These are phyloP conservation scores for Syndactyla subalaris DNA, from an alignment of 2,797 vertebrate genomes.

Conservation along the genomic window DNA sequence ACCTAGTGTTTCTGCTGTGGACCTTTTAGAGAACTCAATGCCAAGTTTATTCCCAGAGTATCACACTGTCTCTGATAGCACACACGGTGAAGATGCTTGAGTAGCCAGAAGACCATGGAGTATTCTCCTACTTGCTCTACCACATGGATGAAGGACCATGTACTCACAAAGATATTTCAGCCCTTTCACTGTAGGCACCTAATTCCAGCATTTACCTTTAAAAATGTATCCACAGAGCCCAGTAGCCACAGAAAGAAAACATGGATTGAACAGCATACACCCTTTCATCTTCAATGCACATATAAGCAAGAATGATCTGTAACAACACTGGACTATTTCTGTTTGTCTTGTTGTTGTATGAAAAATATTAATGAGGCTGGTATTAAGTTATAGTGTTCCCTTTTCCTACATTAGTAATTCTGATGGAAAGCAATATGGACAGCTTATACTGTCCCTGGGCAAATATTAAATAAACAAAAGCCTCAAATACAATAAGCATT, in stretches of 20 bases:
- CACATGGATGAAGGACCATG: not conserved
- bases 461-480: conserved; percentile 69
- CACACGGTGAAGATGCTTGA: not conserved
- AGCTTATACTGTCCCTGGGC: conserved; percentile 49
- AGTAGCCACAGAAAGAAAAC: not conserved
- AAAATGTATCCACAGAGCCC: not conserved
- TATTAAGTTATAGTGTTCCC: not conserved
- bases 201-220: not conserved
- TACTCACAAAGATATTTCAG: not conserved
- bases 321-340: not conserved
- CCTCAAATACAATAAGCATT: conserved; percentile 55
- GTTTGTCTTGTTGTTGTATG: not conserved
- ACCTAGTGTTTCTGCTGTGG: not conserved
- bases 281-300: not conserved
- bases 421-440: conserved; percentile 54
- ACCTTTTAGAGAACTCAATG: not conserved
- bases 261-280: not conserved
- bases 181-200: not conserved
- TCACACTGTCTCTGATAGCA: not conserved
- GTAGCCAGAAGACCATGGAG: not conserved
- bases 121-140: not conserved
- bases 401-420: conserved; percentile 36
- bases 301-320: not conserved
- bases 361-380: conserved; percentile 35
- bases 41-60: not conserved